These are phyloP conservation scores for Myrmecobius fasciatus DNA, from an alignment of 2,113 vertebrate genomes.

Conservation along the genomic window DNA sequence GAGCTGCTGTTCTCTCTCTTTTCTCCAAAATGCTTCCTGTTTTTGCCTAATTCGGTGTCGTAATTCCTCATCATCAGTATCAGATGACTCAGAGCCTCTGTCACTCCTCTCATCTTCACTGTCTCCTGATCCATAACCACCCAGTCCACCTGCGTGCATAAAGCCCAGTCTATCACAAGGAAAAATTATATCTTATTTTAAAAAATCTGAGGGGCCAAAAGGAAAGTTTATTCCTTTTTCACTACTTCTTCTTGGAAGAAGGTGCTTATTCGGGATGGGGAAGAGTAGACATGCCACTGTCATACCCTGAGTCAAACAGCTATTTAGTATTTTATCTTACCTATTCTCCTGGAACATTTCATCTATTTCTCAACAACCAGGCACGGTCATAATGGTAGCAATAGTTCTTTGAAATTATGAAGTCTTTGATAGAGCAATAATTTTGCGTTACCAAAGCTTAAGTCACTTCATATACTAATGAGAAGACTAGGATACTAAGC, in stretches of 20 bases:
- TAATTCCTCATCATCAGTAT: slow-evolving; percentile 98
- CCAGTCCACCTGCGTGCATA: slow-evolving; percentile 98
- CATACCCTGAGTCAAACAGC: slow-evolving; percentile 65
- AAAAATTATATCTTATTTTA: slow-evolving; percentile 80
- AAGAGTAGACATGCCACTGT: slow-evolving; percentile 75
- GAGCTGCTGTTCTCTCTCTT: slow-evolving; percentile 94
- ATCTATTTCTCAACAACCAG: slow-evolving; percentile 77
- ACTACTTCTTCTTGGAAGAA: slow-evolving; percentile 84
- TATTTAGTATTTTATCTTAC: slow-evolving; percentile 77
- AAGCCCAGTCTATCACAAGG: slow-evolving; percentile 89
- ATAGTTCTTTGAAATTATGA: slow-evolving; percentile 70
- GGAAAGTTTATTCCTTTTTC: slow-evolving; percentile 82
- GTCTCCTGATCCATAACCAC: slow-evolving; percentile 98
- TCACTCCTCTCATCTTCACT: slow-evolving; percentile 94
- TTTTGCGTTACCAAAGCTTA: slow-evolving; percentile 71
- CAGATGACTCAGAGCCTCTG: slow-evolving; percentile 96
- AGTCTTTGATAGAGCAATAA: slow-evolving; percentile 73
- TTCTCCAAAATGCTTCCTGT: slow-evolving; percentile 97
- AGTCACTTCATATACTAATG: slow-evolving; percentile 63
- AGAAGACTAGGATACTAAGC: slow-evolving; percentile 66
- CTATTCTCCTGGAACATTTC: slow-evolving; percentile 76
- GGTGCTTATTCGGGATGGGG: slow-evolving; percentile 81
- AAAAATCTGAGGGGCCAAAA: slow-evolving; percentile 84
- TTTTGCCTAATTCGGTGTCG: slow-evolving; percentile 97
- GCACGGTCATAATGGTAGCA: slow-evolving; percentile 66